phyloP scores from a whole-genome alignment of 1,140 invertebrate genomes.

The Thereuonema tuberculata region DNA sequence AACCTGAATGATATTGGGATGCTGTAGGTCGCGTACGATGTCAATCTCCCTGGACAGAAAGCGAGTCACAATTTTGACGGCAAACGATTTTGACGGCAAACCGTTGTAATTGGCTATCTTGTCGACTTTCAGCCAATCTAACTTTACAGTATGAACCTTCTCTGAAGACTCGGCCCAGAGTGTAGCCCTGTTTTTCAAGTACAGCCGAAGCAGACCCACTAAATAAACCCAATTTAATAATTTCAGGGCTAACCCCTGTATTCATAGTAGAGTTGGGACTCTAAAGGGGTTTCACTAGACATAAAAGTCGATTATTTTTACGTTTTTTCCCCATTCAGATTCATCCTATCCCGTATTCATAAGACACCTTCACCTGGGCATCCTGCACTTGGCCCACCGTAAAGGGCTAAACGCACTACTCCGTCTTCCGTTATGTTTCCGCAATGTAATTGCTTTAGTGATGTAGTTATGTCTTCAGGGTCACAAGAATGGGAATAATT shows the following conservation, averaged over 20 bases:
- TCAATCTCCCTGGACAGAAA: constrained; percentile 48
- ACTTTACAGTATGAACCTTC: constrained; percentile 47
- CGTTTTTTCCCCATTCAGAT: constrained; percentile 9
- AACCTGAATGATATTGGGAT: constrained; percentile 41
- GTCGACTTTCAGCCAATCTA: not conserved
- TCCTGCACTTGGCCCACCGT: too few species aligned
- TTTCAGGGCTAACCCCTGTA: constrained; percentile 8
- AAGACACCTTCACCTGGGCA: too few species aligned
- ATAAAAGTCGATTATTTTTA: constrained; percentile 11
- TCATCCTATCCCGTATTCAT: constrained; percentile 3
- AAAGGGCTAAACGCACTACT: too few species aligned
- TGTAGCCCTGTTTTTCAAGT: constrained; percentile 25
- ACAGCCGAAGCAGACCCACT: constrained; percentile 10
- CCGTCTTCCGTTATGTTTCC: too few species aligned
- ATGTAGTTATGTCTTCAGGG: too few species aligned
- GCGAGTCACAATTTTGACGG: constrained; percentile 44
- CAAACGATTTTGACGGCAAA: constrained; percentile 57
- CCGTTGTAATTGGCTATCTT: constrained; percentile 9
- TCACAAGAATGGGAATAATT: too few species aligned
- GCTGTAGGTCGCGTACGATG: constrained; percentile 37
- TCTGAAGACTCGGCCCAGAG: constrained; percentile 36
- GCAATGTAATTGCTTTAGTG: too few species aligned
- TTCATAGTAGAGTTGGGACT: constrained; percentile 44
- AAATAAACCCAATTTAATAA: constrained; percentile 9
- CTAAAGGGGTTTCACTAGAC: not conserved